phyloP scores from a whole-genome alignment of 2,113 vertebrate species.

The Hypocryptadius cinnamomeus region DNA sequence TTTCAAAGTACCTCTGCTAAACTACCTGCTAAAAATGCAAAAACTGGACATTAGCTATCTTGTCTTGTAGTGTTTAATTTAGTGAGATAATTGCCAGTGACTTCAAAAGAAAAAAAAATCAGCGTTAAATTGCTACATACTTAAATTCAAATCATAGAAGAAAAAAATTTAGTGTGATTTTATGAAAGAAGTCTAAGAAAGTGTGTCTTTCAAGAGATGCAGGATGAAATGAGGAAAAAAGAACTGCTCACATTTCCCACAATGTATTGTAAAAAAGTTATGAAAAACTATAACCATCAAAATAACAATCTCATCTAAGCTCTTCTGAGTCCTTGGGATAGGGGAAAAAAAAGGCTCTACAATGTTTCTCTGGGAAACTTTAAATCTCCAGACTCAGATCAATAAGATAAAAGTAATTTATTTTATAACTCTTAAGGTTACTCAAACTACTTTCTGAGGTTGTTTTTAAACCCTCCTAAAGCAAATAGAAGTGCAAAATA shows the following conservation, averaged over 20 bases:
- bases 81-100: background rate
- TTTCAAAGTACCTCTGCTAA: background rate
- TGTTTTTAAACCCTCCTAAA: background rate
- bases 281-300: background rate
- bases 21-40: background rate
- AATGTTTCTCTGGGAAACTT: background rate
- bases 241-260: background rate
- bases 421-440: background rate
- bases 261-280: background rate
- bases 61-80: background rate
- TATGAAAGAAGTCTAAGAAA: background rate
- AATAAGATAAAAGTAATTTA: background rate
- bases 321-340: fast-evolving
- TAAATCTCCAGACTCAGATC: background rate
- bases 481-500: background rate
- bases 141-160: background rate
- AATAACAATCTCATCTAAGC: background rate
- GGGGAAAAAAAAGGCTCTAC: background rate
- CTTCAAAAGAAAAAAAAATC: background rate
- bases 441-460: background rate
- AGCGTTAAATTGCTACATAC: background rate
- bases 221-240: background rate
- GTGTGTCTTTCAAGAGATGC: background rate
- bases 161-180: background rate
- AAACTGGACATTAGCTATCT: background rate